Base-by-base conservation (phyloP, 2,113 vertebrate species). In the Cinclus cinclus region DNA sequence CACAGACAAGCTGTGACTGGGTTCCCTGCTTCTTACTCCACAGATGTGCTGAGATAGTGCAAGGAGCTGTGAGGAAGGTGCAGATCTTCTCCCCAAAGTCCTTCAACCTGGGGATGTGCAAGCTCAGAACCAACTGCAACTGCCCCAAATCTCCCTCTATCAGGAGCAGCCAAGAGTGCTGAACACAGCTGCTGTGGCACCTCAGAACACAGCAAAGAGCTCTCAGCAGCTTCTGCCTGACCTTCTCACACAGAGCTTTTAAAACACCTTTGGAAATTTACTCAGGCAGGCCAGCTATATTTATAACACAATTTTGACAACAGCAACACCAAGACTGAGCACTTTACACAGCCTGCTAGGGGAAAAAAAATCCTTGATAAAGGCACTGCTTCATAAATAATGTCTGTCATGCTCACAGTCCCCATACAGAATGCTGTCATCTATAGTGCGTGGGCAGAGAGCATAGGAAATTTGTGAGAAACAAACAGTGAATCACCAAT, bases 151-250 rank as follows among this genome's bases (percentile, higher is more conserved):
- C 85, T 91, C 92, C 94, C 96, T 42, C 31, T 97, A 65, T 90
- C 95, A 96, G 97, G 93, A 98, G 79, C 15, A 94, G 92, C 88
- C n/a, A 96, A 95, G 93, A 97, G 96, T 92, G 89, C 69, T 89
- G 94, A 67, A 95, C 19, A 59, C 87, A 92, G 93, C 83, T 90
- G 94, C 94, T 9, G 37, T 71, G 78, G 89, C 77, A 95, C 88
- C 83, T 58, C 22, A 65, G 74, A 96, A 93, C 64, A 71, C 42
- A 82, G 75, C 17, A 24, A 96, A 94, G 68, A 91, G 91, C 70
- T 91, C 75, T 92, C 39, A 10, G 83, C 3, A 16, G 64, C 92
- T 86, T 62, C 80, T 93, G 85, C 89, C 91, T 75, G 49, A 93
- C 59, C 67, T 92, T 74, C 68, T 60, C 62, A 46, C 10, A 39